Conservation (phyloP, 1,140 invertebrate species). For the Maniola jurtina region DNA sequence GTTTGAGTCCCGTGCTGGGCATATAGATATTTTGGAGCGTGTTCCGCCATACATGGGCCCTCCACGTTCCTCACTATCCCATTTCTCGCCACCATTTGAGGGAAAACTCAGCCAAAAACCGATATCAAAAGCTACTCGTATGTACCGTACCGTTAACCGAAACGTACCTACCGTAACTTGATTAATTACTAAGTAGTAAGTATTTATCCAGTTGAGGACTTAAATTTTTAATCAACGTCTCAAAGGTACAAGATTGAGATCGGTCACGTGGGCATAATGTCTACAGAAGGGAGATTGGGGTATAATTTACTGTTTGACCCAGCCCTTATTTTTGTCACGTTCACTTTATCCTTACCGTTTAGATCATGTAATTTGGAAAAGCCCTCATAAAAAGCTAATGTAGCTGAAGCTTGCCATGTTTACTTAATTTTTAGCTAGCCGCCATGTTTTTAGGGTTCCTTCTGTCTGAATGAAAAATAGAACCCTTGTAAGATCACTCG, state of each 20-base stretch:
- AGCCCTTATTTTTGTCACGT: slow-evolving; percentile 5
- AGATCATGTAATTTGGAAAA: neutral
- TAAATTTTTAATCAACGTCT: slow-evolving; percentile 6
- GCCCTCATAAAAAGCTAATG: neutral
- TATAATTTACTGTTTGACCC: neutral
- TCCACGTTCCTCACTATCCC: no score
- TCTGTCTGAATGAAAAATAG: no score
- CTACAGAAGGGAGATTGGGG: slow-evolving; percentile 6
- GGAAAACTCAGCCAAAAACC: no score
- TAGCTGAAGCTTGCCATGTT: neutral
- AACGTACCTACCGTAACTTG: neutral
- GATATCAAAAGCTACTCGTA: no score
- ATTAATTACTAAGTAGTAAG: neutral
- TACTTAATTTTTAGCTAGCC: neutral
- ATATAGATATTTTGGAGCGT: no score
- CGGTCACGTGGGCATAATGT: slow-evolving; percentile 1
- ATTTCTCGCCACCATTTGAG: no score
- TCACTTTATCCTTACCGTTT: neutral
- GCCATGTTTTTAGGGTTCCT: no score
- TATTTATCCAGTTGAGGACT: neutral
- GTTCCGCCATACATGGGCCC: no score
- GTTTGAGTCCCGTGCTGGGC: no score
- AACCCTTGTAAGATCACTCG: no score
- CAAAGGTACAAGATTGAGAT: neutral
- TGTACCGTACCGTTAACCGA: no score